Evolutionary conservation across 2,888 invertebrate species (phyloP).

Genomic region (Hoplodrina blanda): DNA sequence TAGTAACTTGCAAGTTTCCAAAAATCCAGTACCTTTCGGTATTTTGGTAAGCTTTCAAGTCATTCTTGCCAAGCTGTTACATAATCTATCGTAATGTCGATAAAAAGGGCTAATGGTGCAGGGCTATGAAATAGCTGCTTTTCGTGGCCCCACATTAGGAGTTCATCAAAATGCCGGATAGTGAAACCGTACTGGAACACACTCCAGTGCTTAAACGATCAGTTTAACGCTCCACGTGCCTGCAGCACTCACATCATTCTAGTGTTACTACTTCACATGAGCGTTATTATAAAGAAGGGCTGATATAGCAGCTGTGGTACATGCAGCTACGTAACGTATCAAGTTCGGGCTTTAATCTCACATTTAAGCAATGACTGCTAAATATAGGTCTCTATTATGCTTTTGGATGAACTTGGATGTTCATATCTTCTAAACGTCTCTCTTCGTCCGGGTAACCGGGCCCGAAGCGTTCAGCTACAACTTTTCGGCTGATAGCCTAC

Average conservation of each 20-base stretch:
- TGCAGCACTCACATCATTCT: slow-evolving; percentile 2
- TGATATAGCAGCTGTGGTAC: no score
- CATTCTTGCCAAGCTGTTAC: no score
- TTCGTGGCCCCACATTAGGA: not conserved
- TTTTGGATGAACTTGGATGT: no score
- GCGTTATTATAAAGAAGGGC: not conserved
- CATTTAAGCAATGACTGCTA: not conserved
- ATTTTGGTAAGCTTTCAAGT: no score
- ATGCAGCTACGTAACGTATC: not conserved
- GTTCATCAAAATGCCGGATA: slow-evolving; percentile 4
- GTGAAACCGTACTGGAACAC: not conserved
- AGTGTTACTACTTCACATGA: slow-evolving; percentile 14
- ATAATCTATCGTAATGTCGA: not conserved
- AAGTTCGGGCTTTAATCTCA: not conserved
- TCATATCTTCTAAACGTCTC: no score
- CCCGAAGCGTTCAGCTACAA: no score
- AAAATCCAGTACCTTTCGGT: no score
- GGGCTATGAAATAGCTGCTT: no score
- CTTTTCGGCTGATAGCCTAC: no score
- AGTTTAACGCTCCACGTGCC: slow-evolving; percentile 52
- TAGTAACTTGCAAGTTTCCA: not conserved
- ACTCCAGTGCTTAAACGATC: slow-evolving; percentile 18
- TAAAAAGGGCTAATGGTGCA: no score
- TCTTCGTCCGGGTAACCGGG: no score
- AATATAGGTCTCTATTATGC: no score